Conservation (phyloP, 2,888 invertebrate genomes). For the Luperina nickerlii region DNA sequence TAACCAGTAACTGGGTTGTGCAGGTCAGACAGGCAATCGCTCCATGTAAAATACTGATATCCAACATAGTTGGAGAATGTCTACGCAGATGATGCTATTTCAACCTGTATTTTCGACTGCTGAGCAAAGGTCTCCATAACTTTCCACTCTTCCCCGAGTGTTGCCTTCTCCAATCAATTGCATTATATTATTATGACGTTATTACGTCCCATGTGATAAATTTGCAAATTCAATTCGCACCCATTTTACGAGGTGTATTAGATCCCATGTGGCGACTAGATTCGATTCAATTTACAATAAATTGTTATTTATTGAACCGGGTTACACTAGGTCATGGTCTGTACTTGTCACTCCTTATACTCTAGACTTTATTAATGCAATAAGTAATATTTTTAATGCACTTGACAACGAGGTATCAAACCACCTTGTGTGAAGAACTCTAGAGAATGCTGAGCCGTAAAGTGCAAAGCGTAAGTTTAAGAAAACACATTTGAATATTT, state of each 20-base stretch:
- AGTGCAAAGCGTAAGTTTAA: slow-evolving; percentile 17
- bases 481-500: slow-evolving; percentile 22
- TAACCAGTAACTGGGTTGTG: too few species aligned
- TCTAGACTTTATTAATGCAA: slow-evolving; percentile 27
- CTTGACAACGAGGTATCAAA: slow-evolving; percentile 13
- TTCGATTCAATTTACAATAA: slow-evolving; percentile 32
- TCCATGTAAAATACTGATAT: not conserved
- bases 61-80: not conserved
- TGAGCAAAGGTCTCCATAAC: not conserved
- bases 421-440: slow-evolving; percentile 29
- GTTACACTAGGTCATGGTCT: slow-evolving; percentile 42
- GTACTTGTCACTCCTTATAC: slow-evolving; percentile 32
- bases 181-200: not conserved
- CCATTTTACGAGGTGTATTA: slow-evolving; percentile 5
- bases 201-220: slow-evolving; percentile 3
- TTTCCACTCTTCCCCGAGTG: not conserved
- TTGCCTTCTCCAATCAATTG: not conserved
- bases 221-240: slow-evolving; percentile 18
- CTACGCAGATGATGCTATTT: not conserved
- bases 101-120: not conserved
- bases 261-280: slow-evolving; percentile 25
- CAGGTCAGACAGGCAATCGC: not conserved
- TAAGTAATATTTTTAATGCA: slow-evolving; percentile 38
- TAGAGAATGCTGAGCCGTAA: slow-evolving; percentile 7
- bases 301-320: slow-evolving; percentile 39